Evolutionary conservation across 2,797 vertebrate genomes (phyloP).

Genomic region (Gadopsis marmoratus): DNA sequence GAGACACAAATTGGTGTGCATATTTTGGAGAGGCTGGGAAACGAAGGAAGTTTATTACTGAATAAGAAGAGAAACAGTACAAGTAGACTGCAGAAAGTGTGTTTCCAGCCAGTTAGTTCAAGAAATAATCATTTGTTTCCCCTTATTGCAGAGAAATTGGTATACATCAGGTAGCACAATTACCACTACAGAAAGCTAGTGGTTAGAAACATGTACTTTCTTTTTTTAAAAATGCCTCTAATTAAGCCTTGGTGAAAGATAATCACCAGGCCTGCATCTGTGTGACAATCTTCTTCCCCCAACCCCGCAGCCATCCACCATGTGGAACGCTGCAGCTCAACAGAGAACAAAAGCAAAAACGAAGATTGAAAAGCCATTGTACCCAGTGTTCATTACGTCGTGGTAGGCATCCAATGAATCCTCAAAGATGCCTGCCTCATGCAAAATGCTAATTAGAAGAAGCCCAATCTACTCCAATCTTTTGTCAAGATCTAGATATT

Average conservation of each 20-base stretch:
- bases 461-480: constrained; percentile 31
- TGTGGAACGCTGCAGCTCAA: constrained; percentile 44
- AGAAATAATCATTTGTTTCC: constrained; percentile 20
- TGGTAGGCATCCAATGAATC: constrained; percentile 47
- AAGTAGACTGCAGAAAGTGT: neutral
- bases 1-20: constrained; percentile 40
- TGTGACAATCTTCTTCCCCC: constrained; percentile 44
- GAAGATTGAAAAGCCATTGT: constrained; percentile 44
- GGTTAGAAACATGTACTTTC: constrained; percentile 62
- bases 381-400: constrained; percentile 46
- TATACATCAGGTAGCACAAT: constrained; percentile 53
- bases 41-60: constrained; percentile 8
- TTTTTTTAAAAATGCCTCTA: constrained; percentile 69
- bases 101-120: constrained; percentile 38
- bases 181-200: constrained; percentile 47
- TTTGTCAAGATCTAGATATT: constrained; percentile 59
- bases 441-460: constrained; percentile 66
- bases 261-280: constrained; percentile 74
- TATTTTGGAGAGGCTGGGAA: constrained; percentile 16
- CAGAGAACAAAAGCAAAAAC: constrained; percentile 52
- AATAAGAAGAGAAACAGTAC: constrained; percentile 20
- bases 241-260: constrained; percentile 71
- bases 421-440: constrained; percentile 36
- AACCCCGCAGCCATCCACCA: constrained; percentile 42
- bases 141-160: constrained; percentile 21